Evolutionary conservation across 2,888 invertebrate genomes (phyloP).

Genomic region (Latrodectus hesperus): DNA sequence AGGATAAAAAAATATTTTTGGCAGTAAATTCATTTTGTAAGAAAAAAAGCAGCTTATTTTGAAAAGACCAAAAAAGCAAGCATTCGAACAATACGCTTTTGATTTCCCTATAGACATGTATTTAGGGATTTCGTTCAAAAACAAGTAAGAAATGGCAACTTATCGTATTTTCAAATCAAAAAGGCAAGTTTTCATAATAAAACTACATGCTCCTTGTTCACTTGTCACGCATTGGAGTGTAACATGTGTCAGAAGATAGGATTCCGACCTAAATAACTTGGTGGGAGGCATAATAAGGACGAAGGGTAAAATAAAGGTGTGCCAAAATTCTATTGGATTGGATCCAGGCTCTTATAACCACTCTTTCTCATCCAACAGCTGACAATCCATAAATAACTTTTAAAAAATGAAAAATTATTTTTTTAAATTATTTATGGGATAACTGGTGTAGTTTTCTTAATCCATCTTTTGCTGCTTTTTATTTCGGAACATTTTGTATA

Average conservation of each 20-base stretch:
- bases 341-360: slow-evolving; percentile 28
- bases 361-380: slow-evolving; percentile 39
- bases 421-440: not conserved
- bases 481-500: not conserved
- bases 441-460: no score
- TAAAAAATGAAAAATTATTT: not conserved
- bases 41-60: no score
- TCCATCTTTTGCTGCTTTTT: no score
- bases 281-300: slow-evolving; percentile 42
- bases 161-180: no score
- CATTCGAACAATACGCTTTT: no score
- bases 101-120: no score
- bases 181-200: no score
- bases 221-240: not conserved
- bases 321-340: slow-evolving; percentile 40
- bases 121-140: no score
- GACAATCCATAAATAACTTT: slow-evolving; percentile 45
- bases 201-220: not conserved
- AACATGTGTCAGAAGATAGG: slow-evolving; percentile 20
- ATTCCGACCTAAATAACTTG: slow-evolving; percentile 54
- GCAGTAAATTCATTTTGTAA: no score
- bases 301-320: slow-evolving; percentile 17
- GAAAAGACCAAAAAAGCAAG: no score
- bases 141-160: no score
- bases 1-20: no score